Percentiles rank a stretch among this genome's conserved stretches.
These are phyloP conservation scores for Branchinecta sandiegonensis DNA, from an alignment of 2,888 invertebrate genomes.

Conservation along the genomic window DNA sequence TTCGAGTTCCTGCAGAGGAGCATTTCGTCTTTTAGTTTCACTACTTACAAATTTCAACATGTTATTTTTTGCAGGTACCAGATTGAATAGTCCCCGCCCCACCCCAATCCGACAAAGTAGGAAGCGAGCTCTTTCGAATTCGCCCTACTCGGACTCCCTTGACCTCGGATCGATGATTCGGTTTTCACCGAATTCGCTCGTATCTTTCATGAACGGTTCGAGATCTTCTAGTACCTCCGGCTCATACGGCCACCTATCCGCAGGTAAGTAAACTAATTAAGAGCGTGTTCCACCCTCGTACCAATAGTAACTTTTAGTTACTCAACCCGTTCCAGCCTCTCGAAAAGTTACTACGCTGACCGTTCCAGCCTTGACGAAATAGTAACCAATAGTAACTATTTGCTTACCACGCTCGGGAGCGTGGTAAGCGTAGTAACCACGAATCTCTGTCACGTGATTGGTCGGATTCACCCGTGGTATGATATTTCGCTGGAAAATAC, in stretches of 20 bases:
- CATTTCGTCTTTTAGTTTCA: background rate
- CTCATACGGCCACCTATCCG: constrained; percentile 90
- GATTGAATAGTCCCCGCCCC: constrained; percentile 52
- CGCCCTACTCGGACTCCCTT: constrained; percentile 83
- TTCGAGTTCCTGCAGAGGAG: too few species aligned
- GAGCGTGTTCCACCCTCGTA: too few species aligned
- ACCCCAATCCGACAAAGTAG: constrained; percentile 50
- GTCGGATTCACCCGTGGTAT: too few species aligned
- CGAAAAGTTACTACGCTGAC: too few species aligned
- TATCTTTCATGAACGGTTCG: constrained; percentile 63
- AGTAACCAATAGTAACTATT: too few species aligned
- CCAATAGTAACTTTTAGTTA: too few species aligned
- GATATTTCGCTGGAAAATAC: too few species aligned
- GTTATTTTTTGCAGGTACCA: constrained; percentile 38
- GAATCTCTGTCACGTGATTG: too few species aligned
- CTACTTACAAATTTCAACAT: background rate
- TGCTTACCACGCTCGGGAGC: too few species aligned
- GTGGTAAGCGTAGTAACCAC: too few species aligned
- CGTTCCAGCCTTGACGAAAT: too few species aligned
- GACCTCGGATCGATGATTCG: constrained; percentile 92
- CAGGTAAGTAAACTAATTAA: constrained; percentile 47
- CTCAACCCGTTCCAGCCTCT: too few species aligned
- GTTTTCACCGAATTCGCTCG: constrained; percentile 82
- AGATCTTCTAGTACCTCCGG: constrained; percentile 73
- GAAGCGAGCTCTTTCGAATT: constrained; percentile 79